Evolutionary conservation across 2,113 vertebrate species (phyloP).

Genomic region (Toxostoma redivivum): DNA sequence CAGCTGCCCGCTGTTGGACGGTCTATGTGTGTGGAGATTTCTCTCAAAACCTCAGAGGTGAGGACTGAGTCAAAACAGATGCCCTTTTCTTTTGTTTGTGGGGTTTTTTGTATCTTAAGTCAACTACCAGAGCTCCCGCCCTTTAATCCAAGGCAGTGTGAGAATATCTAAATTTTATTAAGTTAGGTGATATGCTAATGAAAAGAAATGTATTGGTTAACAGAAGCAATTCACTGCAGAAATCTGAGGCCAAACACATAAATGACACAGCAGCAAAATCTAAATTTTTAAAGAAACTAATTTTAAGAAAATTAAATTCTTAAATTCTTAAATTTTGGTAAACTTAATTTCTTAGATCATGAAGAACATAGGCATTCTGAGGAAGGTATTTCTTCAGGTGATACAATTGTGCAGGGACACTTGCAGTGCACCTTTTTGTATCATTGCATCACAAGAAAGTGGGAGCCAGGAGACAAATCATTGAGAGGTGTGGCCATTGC

Average conservation of each 20-base stretch:
- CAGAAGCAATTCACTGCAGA: not conserved
- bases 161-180: not conserved
- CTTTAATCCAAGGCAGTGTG: not conserved
- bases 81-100: not conserved
- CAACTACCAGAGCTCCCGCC: not conserved
- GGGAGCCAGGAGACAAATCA: not conserved
- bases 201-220: not conserved
- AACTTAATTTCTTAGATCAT: not conserved
- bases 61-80: not conserved
- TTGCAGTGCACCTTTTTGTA: not conserved
- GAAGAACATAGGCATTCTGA: not conserved
- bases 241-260: not conserved
- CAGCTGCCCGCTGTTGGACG: slow-evolving; percentile 92
- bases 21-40: slow-evolving; percentile 99
- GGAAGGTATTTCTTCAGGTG: not conserved
- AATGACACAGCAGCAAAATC: not conserved
- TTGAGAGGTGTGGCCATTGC: not conserved
- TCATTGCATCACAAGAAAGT: not conserved
- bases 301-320: not conserved
- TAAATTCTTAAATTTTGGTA: not conserved
- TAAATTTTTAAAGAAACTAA: not conserved
- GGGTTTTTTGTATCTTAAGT: not conserved
- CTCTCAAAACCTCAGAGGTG: slow-evolving; percentile 98
- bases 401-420: not conserved
- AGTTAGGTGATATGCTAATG: not conserved